Evolutionary conservation across 1,140 invertebrate genomes (phyloP), one percentile per base, ranked within the genome.

Genomic region (Calliopsis andreniformis): DNA sequence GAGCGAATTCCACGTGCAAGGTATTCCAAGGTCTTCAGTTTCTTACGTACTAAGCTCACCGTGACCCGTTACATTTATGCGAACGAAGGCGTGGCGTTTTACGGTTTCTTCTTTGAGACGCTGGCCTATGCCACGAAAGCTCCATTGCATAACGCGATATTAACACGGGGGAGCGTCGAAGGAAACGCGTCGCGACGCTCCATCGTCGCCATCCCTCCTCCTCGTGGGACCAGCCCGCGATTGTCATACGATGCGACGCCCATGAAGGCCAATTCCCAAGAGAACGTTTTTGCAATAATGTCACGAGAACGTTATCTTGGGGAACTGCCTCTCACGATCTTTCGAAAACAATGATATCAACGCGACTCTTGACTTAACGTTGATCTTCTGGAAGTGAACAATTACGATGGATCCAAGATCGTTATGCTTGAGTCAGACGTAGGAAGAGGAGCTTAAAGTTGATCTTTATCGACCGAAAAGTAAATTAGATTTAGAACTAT

Each of bases 21-120:
- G 69, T 72, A 72, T 64, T 72, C 59, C 69, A 72, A 72, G 69
- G 69, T 72, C 69, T 72, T 72, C 59, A 63, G 61, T 64, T 63
- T 53, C 69, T 72, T 72, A 72, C 45, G 32, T 18, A 23, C 45
- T 72, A 72, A 72, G 69, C 69, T 72, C 69, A 64, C 69, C 69
- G 69, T 72, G 69, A 72, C 69, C 69, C 47, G 59, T 72, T 72
- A 72, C 69, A 72, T 53, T 72, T 72, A 53, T 32, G 45, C 59
- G 47, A n/a, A 23, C 35, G 32, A 72, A 72, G 69, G 69, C 59
- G 69, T 72, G 69, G 28, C 59, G 69, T 72, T 72, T 72, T 64
- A 72, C 59, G 69, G 69, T 64, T 72, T 72, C 69, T n/a, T 51
- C 59, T n/a, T 28, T 25, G 35, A 62, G 58, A 71, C 58, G 30